A percentile compares a stretch with the other conserved stretches of the same genome.
Conservation (phyloP, 2,113 vertebrate genomes). For the Rhombomys opimus region DNA sequence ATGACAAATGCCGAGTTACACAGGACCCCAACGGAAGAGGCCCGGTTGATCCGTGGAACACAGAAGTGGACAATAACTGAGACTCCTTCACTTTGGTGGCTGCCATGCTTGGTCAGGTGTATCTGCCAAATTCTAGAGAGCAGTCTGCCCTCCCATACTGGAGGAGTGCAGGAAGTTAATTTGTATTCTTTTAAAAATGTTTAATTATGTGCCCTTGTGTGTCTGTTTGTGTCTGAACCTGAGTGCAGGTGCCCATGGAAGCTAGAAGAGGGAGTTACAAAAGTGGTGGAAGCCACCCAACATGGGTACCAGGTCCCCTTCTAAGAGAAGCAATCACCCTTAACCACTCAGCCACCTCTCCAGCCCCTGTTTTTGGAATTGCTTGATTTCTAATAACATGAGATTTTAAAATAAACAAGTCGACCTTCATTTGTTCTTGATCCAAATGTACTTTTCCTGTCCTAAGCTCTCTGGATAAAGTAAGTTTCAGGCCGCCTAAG, state of each 20-base stretch:
- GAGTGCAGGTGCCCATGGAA: not conserved
- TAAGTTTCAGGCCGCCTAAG: not conserved
- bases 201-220: not conserved
- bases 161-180: not conserved
- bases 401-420: not conserved
- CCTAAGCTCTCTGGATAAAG: constrained; percentile 44
- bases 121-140: not conserved
- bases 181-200: not conserved
- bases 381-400: not conserved
- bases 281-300: not conserved
- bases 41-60: not conserved
- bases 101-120: not conserved
- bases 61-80: not conserved
- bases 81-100: not conserved
- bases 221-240: not conserved
- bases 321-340: not conserved
- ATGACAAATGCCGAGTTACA: constrained; percentile 16
- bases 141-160: not conserved
- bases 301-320: too few relatives aligned
- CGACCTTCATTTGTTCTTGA: not conserved
- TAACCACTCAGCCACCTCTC: not conserved
- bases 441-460: not conserved
- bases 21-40: not conserved
- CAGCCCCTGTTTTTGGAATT: too few relatives aligned
- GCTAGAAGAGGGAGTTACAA: not conserved